Base-by-base conservation (phyloP, 2,888 invertebrate genomes). In the Dicyrtomina minuta region DNA sequence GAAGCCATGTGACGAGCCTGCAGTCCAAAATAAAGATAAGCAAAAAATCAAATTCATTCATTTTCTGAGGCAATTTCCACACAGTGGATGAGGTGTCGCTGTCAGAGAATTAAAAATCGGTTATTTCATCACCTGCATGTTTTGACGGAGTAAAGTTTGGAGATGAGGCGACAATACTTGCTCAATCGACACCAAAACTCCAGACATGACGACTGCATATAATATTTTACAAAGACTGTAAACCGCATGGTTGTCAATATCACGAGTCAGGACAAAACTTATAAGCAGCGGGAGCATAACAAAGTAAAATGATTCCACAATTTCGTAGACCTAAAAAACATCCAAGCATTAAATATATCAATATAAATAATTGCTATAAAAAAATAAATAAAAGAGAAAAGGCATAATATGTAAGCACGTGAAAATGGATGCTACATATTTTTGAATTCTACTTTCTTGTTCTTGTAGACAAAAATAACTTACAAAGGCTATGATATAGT, bases 1-100 rank as follows among this genome's bases (percentile, higher is more conserved):
- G 59, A 39, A 17, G 59, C 59, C n/a, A 59, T 10, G 17, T 39
- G 20, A 1, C 59, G 59, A 41, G 59, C 59, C 59, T 59, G 33
- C 15, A 58, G 6, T n/a, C 4, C 3, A n/a, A 13, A 10, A 24
- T 55, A 55, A 8, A 17, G 2, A n/a, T 4, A 58, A 58, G 15
- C 17, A 58, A 59, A 17, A 17, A 33, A 59, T 33, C n/a, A 58
- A 26, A 58, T 58, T 12, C 13, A 58, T 8, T 27, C n/a, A 20
- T n/a, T n/a, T n/a, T n/a, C n/a, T n/a, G n/a, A n/a, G n/a, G n/a
- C n/a, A n/a, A n/a, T n/a, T n/a, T n/a, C n/a, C n/a, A n/a, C n/a
- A n/a, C n/a, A n/a, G n/a, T n/a, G n/a, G n/a, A n/a, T n/a, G n/a
- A n/a, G n/a, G n/a, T n/a, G n/a, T n/a, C n/a, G n/a, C n/a, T n/a